Conservation (phyloP, 2,113 vertebrate species). For the Alouatta palliata region DNA sequence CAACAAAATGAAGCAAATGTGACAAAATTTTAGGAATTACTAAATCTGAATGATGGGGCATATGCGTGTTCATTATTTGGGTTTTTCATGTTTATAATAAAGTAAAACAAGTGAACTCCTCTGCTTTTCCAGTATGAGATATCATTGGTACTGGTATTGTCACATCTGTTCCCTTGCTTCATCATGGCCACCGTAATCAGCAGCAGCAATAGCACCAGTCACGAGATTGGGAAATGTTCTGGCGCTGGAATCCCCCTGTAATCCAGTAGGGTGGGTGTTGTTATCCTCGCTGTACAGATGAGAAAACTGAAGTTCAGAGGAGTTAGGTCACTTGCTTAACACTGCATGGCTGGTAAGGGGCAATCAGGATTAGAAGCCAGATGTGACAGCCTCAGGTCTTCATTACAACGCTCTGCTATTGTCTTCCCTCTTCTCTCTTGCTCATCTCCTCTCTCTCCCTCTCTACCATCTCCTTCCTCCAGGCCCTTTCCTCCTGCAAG, state of each 20-base stretch:
- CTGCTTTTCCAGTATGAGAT: not conserved
- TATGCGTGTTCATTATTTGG: not conserved
- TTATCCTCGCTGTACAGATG: not conserved
- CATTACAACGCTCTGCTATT: not conserved
- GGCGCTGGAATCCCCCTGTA: rapidly evolving
- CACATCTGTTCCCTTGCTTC: not conserved
- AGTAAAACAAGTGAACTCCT: not conserved
- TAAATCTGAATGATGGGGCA: not conserved
- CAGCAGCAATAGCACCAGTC: not conserved
- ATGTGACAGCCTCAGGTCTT: not conserved
- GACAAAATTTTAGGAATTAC: not conserved
- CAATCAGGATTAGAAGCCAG: not conserved
- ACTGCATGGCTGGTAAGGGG: not conserved
- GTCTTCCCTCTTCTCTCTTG: not conserved
- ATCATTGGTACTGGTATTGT: not conserved
- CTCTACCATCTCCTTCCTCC: not conserved
- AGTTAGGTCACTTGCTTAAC: not conserved
- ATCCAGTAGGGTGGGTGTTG: no score
- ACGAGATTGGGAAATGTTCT: not conserved
- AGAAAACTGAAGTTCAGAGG: not conserved
- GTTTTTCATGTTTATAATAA: not conserved
- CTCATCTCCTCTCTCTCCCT: not conserved
- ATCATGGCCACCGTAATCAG: not conserved
- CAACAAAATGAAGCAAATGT: not conserved
- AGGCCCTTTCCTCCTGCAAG: not conserved